Evolutionary conservation across 2,113 vertebrate species (phyloP).

Genomic region (Maccullochella peelii): DNA sequence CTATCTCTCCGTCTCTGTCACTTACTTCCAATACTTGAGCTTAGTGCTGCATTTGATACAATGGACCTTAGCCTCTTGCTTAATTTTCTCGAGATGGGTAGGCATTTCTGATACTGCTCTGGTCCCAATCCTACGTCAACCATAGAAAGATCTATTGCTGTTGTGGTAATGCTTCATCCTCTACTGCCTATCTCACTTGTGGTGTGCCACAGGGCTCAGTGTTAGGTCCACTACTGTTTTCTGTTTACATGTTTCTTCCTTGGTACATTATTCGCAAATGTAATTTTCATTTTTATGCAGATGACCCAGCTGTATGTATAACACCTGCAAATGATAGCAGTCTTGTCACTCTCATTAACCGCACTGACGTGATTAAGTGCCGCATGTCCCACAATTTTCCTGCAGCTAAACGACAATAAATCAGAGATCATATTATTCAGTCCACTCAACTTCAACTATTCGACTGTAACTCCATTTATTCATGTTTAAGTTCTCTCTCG

Average conservation of each 20-base stretch:
- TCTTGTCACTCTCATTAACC: background rate
- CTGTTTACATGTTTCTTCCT: background rate
- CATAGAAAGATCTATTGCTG: background rate
- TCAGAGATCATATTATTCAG: background rate
- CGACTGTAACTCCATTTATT: background rate
- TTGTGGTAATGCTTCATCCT: background rate
- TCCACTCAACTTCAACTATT: background rate
- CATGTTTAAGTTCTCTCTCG: background rate
- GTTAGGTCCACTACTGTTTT: background rate
- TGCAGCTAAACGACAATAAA: background rate
- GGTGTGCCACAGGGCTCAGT: slow-evolving; percentile 6
- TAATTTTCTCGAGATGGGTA: background rate
- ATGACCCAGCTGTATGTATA: no score
- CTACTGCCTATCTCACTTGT: background rate
- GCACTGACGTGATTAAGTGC: background rate
- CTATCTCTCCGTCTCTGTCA: background rate
- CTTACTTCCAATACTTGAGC: background rate
- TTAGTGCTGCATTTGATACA: background rate
- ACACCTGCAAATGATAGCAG: background rate
- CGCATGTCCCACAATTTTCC: background rate
- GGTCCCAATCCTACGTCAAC: background rate
- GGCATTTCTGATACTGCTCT: background rate
- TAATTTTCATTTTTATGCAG: background rate
- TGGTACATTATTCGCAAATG: background rate
- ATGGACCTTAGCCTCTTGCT: background rate